Base-by-base conservation (phyloP, 2,888 invertebrate species). In the Cataglyphis cursor region DNA sequence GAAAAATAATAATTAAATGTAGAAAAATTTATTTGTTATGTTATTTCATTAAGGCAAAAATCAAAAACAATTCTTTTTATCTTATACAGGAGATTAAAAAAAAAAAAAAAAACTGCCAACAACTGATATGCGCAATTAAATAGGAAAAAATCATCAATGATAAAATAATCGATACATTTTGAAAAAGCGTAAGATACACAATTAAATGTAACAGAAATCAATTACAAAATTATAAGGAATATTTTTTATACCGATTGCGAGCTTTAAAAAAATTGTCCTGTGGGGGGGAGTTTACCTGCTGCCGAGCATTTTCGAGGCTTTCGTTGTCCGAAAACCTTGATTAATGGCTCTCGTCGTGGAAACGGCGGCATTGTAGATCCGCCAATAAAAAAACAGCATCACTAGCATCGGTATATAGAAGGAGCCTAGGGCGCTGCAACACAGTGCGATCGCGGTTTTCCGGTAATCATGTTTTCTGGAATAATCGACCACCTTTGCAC, bases 381-480 rank as follows among this genome's bases (percentile, higher is more conserved):
- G 96, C 98, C 99, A 99, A 95, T 99, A 99, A 96, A 99, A 99
- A 96, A 99, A 99, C 92, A 99, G 96, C 98, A 99, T 99, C 90
- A 99, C 98, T 92, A 99, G 97, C 98, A 99, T 99, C 59, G 99
- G 99, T 92, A 99, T 97, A 95, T 98, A 99, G 96, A 99, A 99
- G 87, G 99, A 99, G n/a, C 99, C 99, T 35, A 99, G 96, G 0
- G 99, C 99, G 4, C 99, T 99, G 92, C 65, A 90, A 92, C 82
- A 89, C 83, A 88, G 86, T 74, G 57, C 10, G 21, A 44, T 66
- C 54, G 44, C n/a, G 24, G n/a, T 54, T 76, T 76, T 28, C n/a
- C n/a, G 65, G 54, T 65, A 54, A 65, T 38, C 54, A 24, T n/a
- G 28, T n/a, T n/a, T 64, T 1, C 51, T 38, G 35, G 24, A 18